Evolutionary conservation across 1,140 invertebrate species (phyloP).

Genomic region (Caenorhabditis tropicalis): DNA sequence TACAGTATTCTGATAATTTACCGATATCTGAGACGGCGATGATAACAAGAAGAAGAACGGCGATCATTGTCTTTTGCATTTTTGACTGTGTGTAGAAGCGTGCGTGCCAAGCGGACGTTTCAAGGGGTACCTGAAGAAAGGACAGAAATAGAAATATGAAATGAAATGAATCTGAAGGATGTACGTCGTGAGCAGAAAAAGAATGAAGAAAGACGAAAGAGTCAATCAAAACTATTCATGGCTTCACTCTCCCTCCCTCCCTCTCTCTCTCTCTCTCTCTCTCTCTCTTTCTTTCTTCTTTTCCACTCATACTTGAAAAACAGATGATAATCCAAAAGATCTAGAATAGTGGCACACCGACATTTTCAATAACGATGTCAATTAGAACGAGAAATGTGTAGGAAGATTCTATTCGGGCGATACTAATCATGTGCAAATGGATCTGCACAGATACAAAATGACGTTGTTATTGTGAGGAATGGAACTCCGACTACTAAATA

Average conservation of each 20-base stretch:
- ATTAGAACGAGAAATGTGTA: background rate
- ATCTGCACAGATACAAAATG: background rate
- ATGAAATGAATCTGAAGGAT: background rate
- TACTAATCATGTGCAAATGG: background rate
- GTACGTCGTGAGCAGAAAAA: background rate
- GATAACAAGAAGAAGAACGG: constrained; percentile 20
- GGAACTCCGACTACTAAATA: background rate
- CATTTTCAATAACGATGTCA: constrained; percentile 2
- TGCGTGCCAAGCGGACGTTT: constrained; percentile 2
- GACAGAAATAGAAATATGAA: background rate
- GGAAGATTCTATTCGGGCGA: background rate
- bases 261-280: too few species aligned
- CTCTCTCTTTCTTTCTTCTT: too few species aligned
- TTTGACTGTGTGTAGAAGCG: background rate
- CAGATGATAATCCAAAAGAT: background rate
- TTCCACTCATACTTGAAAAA: background rate
- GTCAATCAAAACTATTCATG: background rate
- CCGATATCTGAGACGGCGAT: constrained; percentile 34
- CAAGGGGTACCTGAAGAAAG: constrained; percentile 16
- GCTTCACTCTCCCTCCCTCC: too few species aligned
- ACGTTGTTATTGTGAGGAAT: background rate
- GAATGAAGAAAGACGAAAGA: background rate
- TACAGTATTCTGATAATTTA: background rate
- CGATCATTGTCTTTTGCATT: constrained; percentile 21
- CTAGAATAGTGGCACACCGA: background rate